Percentiles rank a stretch among this genome's conserved stretches.
These are phyloP conservation scores for Lepidothrix coronata DNA, from an alignment of 2,113 vertebrate species.

Conservation along the genomic window DNA sequence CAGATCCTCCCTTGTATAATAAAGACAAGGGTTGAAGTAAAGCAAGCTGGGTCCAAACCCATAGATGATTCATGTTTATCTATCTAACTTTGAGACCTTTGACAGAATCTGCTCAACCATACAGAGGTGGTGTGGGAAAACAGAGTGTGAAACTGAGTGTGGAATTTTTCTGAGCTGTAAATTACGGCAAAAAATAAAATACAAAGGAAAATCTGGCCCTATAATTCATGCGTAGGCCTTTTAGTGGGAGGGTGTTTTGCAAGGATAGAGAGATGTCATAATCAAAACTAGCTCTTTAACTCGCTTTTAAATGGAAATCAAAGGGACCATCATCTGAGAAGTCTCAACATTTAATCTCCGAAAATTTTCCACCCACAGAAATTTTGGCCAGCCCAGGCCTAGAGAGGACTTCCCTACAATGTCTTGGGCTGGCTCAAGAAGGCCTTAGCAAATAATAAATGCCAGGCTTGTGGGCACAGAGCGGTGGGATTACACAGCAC, in stretches of 20 bases:
- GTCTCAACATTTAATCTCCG: neutral
- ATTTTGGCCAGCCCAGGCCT: neutral
- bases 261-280: neutral
- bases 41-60: neutral
- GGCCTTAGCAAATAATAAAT: neutral
- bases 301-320: neutral
- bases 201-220: neutral
- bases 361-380: neutral
- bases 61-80: neutral
- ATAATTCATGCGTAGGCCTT: neutral
- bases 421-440: neutral
- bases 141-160: accelerated
- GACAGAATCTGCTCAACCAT: neutral
- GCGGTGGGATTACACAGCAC: neutral
- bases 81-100: neutral
- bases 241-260: neutral
- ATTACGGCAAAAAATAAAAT: neutral
- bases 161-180: neutral
- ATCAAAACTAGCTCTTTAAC: neutral
- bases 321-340: neutral
- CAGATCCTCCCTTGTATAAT: neutral
- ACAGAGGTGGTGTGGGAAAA: accelerated
- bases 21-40: neutral
- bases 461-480: neutral
- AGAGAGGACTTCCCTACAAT: neutral